Evolutionary conservation across 2,888 invertebrate species (phyloP).

Genomic region (Pinctada fucata): DNA sequence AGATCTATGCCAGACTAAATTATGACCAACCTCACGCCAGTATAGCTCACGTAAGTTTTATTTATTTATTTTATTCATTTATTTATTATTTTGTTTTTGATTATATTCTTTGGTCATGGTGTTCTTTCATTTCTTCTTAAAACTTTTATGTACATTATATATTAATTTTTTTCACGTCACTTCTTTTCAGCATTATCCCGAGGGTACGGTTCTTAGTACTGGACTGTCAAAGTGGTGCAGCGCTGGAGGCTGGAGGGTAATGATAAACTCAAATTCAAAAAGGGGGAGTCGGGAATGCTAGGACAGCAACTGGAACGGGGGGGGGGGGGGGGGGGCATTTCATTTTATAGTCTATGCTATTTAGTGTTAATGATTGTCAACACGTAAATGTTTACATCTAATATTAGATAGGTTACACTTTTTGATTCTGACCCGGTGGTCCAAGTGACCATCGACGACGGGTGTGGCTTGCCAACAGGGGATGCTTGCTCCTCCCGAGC

Average conservation of each 20-base stretch:
- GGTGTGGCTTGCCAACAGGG: no score
- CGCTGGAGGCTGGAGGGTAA: constrained; percentile 76
- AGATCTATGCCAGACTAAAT: constrained; percentile 73
- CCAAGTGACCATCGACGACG: no score
- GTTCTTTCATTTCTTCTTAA: not conserved
- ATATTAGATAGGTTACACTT: no score
- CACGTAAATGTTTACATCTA: no score
- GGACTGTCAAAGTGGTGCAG: constrained; percentile 77
- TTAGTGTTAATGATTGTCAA: no score
- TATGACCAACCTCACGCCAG: constrained; percentile 61
- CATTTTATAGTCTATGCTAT: no score
- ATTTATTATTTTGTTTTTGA: not conserved
- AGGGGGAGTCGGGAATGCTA: not conserved
- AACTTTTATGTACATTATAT: not conserved
- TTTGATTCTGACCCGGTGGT: no score
- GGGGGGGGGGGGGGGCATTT: no score
- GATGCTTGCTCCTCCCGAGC: no score
- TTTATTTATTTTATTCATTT: not conserved
- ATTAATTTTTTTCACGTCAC: not conserved
- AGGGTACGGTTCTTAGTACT: constrained; percentile 73
- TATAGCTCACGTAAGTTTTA: constrained; percentile 61
- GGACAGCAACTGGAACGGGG: no score
- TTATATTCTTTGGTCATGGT: not conserved
- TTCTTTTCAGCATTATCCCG: constrained; percentile 71
- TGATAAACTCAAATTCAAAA: not conserved